A percentile compares a stretch with the other conserved stretches of the same genome.
Conservation (phyloP, 2,797 vertebrate genomes). For the Lutjanus argentimaculatus region DNA sequence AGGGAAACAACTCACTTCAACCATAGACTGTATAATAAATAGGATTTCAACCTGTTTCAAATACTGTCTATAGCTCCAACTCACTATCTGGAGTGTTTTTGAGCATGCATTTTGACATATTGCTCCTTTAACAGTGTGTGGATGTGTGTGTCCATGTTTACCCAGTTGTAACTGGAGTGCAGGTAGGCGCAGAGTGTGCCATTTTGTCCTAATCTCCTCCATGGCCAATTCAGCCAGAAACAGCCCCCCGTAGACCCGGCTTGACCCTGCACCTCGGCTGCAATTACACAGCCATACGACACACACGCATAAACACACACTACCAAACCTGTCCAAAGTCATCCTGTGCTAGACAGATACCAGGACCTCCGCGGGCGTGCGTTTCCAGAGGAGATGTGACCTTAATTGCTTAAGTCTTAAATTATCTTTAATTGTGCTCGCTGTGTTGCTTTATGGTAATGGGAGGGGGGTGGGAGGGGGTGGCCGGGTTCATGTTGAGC, state of each 20-base stretch:
- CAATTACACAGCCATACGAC: conserved; percentile 78
- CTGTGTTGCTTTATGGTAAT: conserved; percentile 83
- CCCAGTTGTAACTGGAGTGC: conserved; percentile 74
- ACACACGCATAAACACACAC: conserved; percentile 62
- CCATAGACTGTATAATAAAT: too few species aligned
- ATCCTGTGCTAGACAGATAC: conserved; percentile 82
- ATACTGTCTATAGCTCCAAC: too few species aligned
- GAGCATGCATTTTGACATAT: too few species aligned
- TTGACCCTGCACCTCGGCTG: conserved; percentile 77
- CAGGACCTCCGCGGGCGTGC: conserved; percentile 79
- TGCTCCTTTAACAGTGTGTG: neutral
- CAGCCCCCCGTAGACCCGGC: conserved; percentile 78
- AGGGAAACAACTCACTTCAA: too few species aligned
- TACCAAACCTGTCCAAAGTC: conserved; percentile 86
- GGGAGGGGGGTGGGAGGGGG: conserved; percentile 60
- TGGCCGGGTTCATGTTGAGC: conserved; percentile 57
- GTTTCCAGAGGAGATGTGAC: conserved; percentile 87
- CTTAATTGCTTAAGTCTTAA: conserved; percentile 90
- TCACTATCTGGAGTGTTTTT: too few species aligned
- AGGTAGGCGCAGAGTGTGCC: conserved; percentile 74
- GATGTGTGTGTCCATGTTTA: conserved; percentile 70
- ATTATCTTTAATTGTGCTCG: conserved; percentile 90
- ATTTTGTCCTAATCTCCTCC: conserved; percentile 82
- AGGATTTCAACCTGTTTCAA: too few species aligned
- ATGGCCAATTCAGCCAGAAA: conserved; percentile 76